Conservation (phyloP, 2,888 invertebrate genomes). For the Heliconius hortense region DNA sequence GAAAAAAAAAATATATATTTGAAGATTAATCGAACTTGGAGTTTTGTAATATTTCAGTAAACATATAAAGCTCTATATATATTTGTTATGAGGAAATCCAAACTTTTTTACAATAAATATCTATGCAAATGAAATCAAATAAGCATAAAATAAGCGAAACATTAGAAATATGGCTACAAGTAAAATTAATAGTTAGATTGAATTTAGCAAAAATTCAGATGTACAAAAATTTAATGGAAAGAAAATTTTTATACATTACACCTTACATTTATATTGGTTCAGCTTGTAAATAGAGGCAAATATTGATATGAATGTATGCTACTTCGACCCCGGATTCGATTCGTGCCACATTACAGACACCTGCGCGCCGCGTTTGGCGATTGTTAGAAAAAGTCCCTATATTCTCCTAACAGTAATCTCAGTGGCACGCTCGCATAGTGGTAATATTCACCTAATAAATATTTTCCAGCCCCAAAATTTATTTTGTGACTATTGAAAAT, state of each 20-base stretch:
- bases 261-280: not conserved
- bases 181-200: conserved; percentile 17
- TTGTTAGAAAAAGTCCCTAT: conserved; percentile 56
- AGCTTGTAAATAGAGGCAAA: conserved; percentile 26
- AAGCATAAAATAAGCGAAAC: not conserved
- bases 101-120: not conserved
- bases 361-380: conserved; percentile 67
- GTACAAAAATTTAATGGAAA: not conserved
- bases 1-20: too few relatives aligned
- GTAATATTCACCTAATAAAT: conserved; percentile 77
- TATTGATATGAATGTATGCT: conserved; percentile 38
- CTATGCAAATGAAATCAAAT: not conserved
- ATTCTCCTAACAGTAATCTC: conserved; percentile 63
- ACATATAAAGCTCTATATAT: not conserved
- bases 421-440: conserved; percentile 59
- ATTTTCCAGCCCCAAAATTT: conserved; percentile 65
- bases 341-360: conserved; percentile 72
- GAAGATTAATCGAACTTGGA: not conserved
- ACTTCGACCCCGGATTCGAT: conserved; percentile 55
- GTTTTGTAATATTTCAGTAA: not conserved
- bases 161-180: not conserved
- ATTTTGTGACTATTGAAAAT: conserved; percentile 61
- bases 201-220: not conserved
- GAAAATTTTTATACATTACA: not conserved
- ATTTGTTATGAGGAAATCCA: not conserved